Evolutionary conservation across 2,113 vertebrate species (phyloP).

Genomic region (Hydropotes inermis): DNA sequence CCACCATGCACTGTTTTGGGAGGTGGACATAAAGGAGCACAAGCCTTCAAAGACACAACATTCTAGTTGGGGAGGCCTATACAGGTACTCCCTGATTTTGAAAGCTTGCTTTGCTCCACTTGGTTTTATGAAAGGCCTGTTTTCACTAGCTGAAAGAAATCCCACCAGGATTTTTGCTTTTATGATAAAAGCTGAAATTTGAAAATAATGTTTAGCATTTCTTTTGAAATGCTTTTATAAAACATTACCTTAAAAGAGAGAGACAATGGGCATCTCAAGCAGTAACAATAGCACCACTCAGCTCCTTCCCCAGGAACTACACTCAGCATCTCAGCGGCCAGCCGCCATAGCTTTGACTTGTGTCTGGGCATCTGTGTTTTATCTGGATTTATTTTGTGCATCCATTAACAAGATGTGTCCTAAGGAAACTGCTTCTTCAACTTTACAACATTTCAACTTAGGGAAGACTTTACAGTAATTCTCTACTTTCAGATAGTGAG

Average conservation of each 20-base stretch:
- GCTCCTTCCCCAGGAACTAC: background rate
- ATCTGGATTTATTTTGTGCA: background rate
- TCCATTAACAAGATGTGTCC: background rate
- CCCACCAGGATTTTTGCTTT: background rate
- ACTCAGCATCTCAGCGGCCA: background rate
- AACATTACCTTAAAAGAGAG: background rate
- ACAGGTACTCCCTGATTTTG: background rate
- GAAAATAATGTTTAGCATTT: background rate
- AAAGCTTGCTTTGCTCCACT: background rate
- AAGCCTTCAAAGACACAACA: background rate
- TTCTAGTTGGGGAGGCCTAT: background rate
- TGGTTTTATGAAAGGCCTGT: background rate
- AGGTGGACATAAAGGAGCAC: background rate
- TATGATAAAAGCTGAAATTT: background rate
- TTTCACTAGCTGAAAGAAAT: background rate
- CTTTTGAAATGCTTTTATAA: background rate
- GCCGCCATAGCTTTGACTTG: background rate
- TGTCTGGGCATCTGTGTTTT: background rate
- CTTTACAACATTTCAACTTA: background rate
- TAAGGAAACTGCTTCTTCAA: background rate
- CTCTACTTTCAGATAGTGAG: background rate
- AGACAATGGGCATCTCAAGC: too few relatives aligned
- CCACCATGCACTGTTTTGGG: background rate
- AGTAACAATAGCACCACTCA: too few relatives aligned
- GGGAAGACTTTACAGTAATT: background rate